These are phyloP conservation scores for Sepiola atlantica DNA, from an alignment of 2,888 invertebrate genomes.

Conservation along the genomic window DNA sequence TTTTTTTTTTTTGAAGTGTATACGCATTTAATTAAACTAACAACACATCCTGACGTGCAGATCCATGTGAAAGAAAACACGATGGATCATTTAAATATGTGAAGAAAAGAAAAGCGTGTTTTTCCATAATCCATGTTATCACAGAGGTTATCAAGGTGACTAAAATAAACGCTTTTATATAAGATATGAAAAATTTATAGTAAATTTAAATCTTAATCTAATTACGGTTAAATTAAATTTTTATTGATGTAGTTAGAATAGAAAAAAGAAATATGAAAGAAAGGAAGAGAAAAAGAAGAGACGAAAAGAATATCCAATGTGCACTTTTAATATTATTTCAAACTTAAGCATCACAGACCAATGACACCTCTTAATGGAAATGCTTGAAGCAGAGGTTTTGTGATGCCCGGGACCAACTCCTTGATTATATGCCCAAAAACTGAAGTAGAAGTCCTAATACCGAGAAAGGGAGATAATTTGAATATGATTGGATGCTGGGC, in stretches of 20 bases:
- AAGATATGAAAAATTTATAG: background rate
- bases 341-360: too few relatives aligned
- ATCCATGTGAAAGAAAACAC: background rate
- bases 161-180: background rate
- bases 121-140: background rate
- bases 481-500: too few relatives aligned
- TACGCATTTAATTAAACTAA: background rate
- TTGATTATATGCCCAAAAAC: too few relatives aligned
- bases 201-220: background rate
- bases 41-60: background rate
- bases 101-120: background rate
- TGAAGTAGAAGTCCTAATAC: too few relatives aligned
- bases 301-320: too few relatives aligned
- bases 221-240: background rate
- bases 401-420: too few relatives aligned
- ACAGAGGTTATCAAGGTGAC: conserved; percentile 4
- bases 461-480: too few relatives aligned
- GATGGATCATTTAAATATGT: background rate
- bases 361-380: too few relatives aligned
- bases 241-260: background rate
- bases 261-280: too few relatives aligned
- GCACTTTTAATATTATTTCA: too few relatives aligned
- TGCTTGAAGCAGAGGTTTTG: too few relatives aligned
- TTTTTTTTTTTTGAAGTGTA: background rate
- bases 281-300: too few relatives aligned